Base-by-base conservation (phyloP, 2,113 vertebrate genomes). In the Syngnathoides biaculeatus region DNA sequence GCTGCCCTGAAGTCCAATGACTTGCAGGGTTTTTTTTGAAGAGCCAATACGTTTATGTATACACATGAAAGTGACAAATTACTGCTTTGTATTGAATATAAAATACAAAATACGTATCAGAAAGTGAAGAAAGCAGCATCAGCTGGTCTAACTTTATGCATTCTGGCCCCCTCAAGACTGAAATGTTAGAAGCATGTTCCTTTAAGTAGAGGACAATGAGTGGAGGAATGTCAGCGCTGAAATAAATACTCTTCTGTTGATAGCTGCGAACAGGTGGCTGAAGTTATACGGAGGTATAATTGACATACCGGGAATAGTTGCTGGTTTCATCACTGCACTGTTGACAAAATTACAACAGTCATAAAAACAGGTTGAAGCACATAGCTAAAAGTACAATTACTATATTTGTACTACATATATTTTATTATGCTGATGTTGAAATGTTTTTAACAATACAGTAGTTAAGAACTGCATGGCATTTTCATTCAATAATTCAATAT, bases 211-310 rank as follows among this genome's bases (percentile, higher is more conserved):
- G 56, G 74, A 71, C 74, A 81, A 79, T 50, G 56, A 64, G 73
- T 72, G 69, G 72, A 56, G 35, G 76, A 77, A 56, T 84, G 75
- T 73, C 79, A 81, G 79, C 13, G 12, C 66, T 20, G 48, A 77
- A 83, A 73, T 78, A 90, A 88, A 86, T 88, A 79, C 72, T 69
- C 63, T 78, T 69, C 79, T 86, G 89, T 71, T 88, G 87, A 89
- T 85, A 89, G 89, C 79, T 60, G n/a, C 59, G 83, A 88, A 69
- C 89, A 90, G 89, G 87, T 90, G 87, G 77, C 71, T 75, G 57
- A 74, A 52, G 63, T 82, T 53, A 69, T 76, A 6, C 30, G 6
- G 30, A 80, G 74, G 78, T 86, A 80, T 63, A 81, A 79, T 73
- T 75, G 71, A 83, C 82, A 78, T 82, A 84, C 74, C 79, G 82